These are phyloP conservation scores for Callocephalon fimbriatum DNA, from an alignment of 2,113 vertebrate genomes.

Conservation along the genomic window DNA sequence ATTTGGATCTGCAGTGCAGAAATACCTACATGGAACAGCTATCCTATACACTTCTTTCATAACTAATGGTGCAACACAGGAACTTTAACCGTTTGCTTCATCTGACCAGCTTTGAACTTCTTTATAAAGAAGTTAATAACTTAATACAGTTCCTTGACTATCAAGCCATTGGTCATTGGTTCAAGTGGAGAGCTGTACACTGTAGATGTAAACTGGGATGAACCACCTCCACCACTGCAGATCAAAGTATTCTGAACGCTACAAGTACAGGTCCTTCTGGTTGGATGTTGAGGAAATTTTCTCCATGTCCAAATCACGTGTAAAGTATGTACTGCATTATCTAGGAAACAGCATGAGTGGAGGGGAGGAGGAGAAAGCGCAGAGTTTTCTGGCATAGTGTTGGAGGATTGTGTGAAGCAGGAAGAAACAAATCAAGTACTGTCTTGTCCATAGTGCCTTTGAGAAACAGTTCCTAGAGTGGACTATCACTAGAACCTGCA, in stretches of 20 bases:
- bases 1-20: not conserved
- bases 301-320: not conserved
- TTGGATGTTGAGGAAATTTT: not conserved
- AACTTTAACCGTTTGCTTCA: not conserved
- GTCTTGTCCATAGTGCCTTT: not conserved
- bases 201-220: not conserved
- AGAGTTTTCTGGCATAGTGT: not conserved
- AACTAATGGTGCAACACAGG: not conserved
- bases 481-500: not conserved
- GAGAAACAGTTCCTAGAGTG: not conserved
- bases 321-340: not conserved
- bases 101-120: not conserved
- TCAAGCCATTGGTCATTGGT: not conserved
- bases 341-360: not conserved
- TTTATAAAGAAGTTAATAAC: rapidly evolving
- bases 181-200: not conserved
- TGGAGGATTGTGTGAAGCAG: not conserved
- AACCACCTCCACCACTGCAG: not conserved
- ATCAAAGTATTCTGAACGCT: not conserved
- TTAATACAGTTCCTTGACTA: not conserved
- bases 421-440: not conserved
- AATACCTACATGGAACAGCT: not conserved
- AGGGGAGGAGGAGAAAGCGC: rapidly evolving
- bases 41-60: not conserved
- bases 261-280: not conserved